Percentiles rank a stretch among this genome's conserved stretches.
phyloP scores from a whole-genome alignment of 2,888 invertebrate species.

The Drosophila neutralis region DNA sequence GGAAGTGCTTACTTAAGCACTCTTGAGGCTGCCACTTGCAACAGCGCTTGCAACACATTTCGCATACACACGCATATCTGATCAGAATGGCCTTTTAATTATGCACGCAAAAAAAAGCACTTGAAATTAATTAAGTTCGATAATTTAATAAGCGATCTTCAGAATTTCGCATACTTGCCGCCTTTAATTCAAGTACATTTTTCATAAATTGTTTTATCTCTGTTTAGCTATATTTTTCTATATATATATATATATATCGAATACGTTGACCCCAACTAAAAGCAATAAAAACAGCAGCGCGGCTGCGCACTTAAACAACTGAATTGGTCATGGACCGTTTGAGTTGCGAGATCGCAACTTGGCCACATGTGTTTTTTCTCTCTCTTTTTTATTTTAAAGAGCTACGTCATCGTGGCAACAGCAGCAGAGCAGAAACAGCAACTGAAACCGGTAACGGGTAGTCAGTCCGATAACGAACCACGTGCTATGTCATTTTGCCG shows the following conservation, averaged over 20 bases:
- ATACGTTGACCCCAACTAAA: constrained; percentile 64
- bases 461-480: constrained; percentile 45
- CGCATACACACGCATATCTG: constrained; percentile 27
- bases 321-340: constrained; percentile 71
- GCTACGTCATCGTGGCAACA: constrained; percentile 66
- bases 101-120: constrained; percentile 50
- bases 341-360: constrained; percentile 39
- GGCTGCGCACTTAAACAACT: constrained; percentile 59
- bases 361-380: constrained; percentile 51
- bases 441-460: constrained; percentile 58
- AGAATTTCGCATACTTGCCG: constrained; percentile 7
- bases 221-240: neutral
- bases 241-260: constrained; percentile 10
- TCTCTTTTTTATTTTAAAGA: constrained; percentile 8
- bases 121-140: constrained; percentile 59
- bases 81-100: constrained; percentile 69
- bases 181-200: constrained; percentile 20
- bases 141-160: constrained; percentile 61
- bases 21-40: constrained; percentile 34
- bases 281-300: constrained; percentile 1
- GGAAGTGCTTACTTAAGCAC: constrained; percentile 2
- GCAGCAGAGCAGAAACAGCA: constrained; percentile 23
- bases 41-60: constrained; percentile 36
- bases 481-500: constrained; percentile 67
- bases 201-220: constrained; percentile 18